phyloP scores from a whole-genome alignment of 2,113 vertebrate genomes.

The Oxyura jamaicensis region DNA sequence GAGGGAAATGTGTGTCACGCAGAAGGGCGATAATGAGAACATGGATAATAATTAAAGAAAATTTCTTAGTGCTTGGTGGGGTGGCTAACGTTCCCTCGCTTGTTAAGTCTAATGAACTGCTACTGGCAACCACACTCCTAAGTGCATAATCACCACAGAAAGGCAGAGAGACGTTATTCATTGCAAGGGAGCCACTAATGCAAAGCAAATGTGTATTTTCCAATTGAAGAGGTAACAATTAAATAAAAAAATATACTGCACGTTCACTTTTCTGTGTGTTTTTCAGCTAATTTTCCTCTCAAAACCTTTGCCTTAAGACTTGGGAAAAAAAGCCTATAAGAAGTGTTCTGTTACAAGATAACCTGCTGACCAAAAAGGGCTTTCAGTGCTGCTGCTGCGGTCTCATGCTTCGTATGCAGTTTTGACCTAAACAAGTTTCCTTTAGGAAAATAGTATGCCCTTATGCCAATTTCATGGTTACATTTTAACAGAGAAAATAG shows the following conservation, averaged over 20 bases:
- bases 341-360: neutral
- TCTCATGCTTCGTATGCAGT: neutral
- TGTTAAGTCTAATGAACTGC: neutral
- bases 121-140: neutral
- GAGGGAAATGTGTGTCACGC: neutral
- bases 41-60: neutral
- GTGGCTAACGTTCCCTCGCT: neutral
- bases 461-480: neutral
- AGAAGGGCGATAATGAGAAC: neutral
- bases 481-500: neutral
- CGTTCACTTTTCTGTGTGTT: fast-evolving
- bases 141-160: slow-evolving; percentile 6
- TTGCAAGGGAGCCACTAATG: neutral
- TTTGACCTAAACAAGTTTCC: neutral
- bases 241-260: neutral
- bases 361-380: neutral
- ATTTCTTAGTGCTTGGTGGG: neutral
- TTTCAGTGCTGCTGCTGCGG: neutral
- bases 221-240: neutral
- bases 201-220: neutral
- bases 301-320: neutral
- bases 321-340: neutral
- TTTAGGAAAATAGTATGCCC: neutral
- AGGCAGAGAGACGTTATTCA: neutral
- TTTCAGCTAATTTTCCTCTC: neutral